Evolutionary conservation across 2,888 invertebrate species (phyloP).

Genomic region (Stenchaetothrips biformis): DNA sequence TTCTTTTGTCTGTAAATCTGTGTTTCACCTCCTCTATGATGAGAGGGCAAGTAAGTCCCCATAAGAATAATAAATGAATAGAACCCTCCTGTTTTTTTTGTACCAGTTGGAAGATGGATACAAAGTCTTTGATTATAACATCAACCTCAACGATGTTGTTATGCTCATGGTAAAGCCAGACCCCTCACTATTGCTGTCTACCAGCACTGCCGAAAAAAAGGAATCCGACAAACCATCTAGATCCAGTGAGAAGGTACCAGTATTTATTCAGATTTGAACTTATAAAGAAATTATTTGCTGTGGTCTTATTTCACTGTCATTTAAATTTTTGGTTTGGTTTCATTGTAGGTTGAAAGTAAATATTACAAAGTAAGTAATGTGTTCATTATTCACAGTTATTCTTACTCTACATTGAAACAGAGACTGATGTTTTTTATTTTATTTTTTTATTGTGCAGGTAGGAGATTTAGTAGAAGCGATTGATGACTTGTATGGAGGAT

Average conservation of each 20-base stretch:
- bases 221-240: conserved; percentile 18
- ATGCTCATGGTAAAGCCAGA: conserved; percentile 56
- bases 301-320: conserved; percentile 17
- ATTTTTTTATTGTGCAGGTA: conserved; percentile 32
- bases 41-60: too few species aligned
- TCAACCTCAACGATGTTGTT: conserved; percentile 69
- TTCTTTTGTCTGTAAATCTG: neutral
- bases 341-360: conserved; percentile 46
- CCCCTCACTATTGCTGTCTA: conserved; percentile 32
- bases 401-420: neutral
- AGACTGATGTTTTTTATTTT: neutral
- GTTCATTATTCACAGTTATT: neutral
- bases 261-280: neutral
- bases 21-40: too few species aligned
- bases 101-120: conserved; percentile 66
- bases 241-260: neutral
- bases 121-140: conserved; percentile 68
- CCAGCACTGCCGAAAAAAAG: conserved; percentile 27
- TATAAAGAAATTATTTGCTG: conserved; percentile 26
- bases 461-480: conserved; percentile 44
- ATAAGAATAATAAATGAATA: too few species aligned
- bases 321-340: neutral
- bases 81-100: conserved; percentile 29
- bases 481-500: conserved; percentile 45
- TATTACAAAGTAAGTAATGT: conserved; percentile 47